Conservation (phyloP, 2,113 vertebrate species). For the Lepidothrix coronata region DNA sequence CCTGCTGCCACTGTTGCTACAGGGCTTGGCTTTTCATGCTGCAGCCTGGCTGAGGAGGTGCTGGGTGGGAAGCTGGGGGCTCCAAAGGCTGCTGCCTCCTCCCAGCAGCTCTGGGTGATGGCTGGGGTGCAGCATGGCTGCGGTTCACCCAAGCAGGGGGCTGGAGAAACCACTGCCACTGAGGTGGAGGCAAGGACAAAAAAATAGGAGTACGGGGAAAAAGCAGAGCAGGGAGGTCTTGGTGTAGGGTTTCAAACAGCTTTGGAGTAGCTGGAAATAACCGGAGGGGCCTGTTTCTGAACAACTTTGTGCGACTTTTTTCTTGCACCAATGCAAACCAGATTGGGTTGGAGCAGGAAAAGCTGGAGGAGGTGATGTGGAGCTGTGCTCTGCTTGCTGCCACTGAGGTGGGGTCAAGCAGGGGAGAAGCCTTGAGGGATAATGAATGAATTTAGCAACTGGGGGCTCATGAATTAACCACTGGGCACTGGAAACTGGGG, state of each 20-base stretch:
- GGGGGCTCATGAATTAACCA: not conserved
- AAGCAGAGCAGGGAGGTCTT: not conserved
- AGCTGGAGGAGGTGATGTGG: not conserved
- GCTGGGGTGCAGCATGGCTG: slow-evolving; percentile 44
- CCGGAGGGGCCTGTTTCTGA: not conserved
- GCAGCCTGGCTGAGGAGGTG: not conserved
- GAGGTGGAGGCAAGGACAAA: not conserved
- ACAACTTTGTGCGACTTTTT: not conserved
- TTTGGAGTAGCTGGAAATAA: not conserved
- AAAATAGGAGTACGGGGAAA: not conserved
- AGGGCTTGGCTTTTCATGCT: slow-evolving; percentile 6
- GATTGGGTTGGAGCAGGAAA: not conserved
- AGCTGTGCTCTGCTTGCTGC: not conserved
- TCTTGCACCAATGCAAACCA: not conserved
- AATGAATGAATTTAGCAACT: not conserved
- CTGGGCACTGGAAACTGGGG: not conserved
- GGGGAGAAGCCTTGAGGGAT: not conserved
- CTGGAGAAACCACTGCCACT: slow-evolving; percentile 36
- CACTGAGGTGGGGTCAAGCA: not conserved
- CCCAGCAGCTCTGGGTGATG: not conserved
- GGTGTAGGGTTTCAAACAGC: slow-evolving; percentile 13
- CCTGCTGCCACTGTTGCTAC: slow-evolving; percentile 45
- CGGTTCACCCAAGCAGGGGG: not conserved
- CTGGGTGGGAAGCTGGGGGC: not conserved
- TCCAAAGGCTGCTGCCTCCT: not conserved